Conservation (phyloP, 2,888 invertebrate species). For the Pterostichus niger region DNA sequence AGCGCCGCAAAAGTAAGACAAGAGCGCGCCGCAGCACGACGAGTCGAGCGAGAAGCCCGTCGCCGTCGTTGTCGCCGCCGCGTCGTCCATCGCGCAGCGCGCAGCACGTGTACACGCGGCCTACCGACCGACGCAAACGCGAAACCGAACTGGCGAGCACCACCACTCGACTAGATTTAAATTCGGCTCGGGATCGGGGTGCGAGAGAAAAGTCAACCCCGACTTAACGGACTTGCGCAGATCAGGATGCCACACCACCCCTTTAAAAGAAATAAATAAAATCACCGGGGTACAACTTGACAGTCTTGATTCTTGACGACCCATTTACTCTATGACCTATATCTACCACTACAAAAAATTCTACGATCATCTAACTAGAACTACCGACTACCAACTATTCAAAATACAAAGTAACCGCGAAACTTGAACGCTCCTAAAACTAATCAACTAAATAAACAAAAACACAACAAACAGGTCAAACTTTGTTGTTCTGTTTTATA, state of each 20-base stretch:
- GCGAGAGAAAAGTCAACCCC: constrained; percentile 37
- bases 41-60: constrained; percentile 20
- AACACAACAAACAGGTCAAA: constrained; percentile 41
- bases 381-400: constrained; percentile 27
- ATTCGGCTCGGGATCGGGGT: constrained; percentile 27
- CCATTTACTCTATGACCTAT: constrained; percentile 55
- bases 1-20: constrained; percentile 67
- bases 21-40: constrained; percentile 64
- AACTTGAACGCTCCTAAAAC: constrained; percentile 26
- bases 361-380: background rate
- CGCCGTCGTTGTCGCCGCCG: constrained; percentile 8
- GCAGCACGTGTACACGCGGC: constrained; percentile 32
- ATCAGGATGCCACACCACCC: constrained; percentile 29
- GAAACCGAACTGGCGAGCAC: constrained; percentile 25
- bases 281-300: constrained; percentile 47
- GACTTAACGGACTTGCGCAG: constrained; percentile 54
- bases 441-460: constrained; percentile 51
- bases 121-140: constrained; percentile 28
- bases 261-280: constrained; percentile 57
- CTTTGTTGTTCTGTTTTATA: constrained; percentile 29
- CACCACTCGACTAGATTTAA: constrained; percentile 54
- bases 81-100: constrained; percentile 45
- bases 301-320: constrained; percentile 22
- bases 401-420: constrained; percentile 21
- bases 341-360: constrained; percentile 11